These are phyloP conservation scores for Bergia sp. DNA, from an alignment of 92 coral and sea anemone genomes.

Conservation along the genomic window DNA sequence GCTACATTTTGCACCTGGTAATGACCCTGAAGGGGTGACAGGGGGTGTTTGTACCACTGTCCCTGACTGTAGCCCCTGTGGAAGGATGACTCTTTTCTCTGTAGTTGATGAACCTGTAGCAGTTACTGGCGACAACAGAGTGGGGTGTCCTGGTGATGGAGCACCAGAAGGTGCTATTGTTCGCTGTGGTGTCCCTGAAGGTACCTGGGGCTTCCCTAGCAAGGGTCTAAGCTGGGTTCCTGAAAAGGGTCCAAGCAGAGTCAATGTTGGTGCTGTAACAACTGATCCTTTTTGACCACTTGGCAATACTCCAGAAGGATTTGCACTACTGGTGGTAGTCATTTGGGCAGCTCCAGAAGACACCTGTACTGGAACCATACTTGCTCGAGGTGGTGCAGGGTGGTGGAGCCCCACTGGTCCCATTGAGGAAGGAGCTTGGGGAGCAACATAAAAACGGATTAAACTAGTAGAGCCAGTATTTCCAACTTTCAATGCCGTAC, in stretches of 20 bases:
- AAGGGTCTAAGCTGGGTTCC: background rate
- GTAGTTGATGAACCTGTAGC: background rate
- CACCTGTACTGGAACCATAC: background rate
- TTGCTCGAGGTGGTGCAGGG: background rate
- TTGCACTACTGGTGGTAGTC: background rate
- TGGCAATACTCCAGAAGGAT: background rate
- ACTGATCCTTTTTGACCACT: background rate
- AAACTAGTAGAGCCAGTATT: background rate
- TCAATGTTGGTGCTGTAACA: background rate
- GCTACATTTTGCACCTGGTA: background rate
- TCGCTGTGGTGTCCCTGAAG: background rate
- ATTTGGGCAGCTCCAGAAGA: background rate
- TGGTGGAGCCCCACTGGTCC: conserved; percentile 4
- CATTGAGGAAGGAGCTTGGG: background rate
- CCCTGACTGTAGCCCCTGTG: background rate
- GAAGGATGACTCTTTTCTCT: background rate
- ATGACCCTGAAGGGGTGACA: background rate
- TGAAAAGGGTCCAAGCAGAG: background rate
- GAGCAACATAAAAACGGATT: conserved; percentile 11
- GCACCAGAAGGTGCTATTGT: background rate
- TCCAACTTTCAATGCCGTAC: background rate
- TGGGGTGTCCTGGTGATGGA: background rate
- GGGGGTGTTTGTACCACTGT: background rate
- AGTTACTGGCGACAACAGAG: background rate
- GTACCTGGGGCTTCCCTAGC: conserved; percentile 3